These are phyloP conservation scores for Acholoe squamosa DNA, from an alignment of 2,888 invertebrate species.

Conservation along the genomic window DNA sequence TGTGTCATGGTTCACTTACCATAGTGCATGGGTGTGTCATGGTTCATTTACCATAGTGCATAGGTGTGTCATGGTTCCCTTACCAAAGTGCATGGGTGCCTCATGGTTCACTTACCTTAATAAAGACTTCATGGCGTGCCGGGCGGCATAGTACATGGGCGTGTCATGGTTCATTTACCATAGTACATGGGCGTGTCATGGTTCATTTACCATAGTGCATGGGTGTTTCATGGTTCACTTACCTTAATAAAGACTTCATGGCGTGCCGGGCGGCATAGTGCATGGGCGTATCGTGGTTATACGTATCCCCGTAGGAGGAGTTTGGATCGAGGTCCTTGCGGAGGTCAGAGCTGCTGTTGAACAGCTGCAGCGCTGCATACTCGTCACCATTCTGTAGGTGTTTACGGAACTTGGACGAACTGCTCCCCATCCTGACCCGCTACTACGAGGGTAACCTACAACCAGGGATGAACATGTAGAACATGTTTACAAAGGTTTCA, in stretches of 20 bases:
- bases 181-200: no score
- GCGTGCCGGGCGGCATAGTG: conserved; percentile 88
- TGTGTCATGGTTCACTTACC: no score
- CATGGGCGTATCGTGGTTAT: conserved; percentile 88
- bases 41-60: conserved; percentile 85
- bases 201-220: no score
- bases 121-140: conserved; percentile 88
- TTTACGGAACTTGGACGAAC: conserved; percentile 88
- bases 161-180: conserved; percentile 89
- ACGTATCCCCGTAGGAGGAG: conserved; percentile 87
- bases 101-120: conserved; percentile 82
- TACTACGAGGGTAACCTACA: background rate
- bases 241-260: conserved; percentile 87
- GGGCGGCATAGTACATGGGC: conserved; percentile 87
- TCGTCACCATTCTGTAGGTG: conserved; percentile 89
- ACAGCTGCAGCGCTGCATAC: conserved; percentile 88
- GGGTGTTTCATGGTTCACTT: conserved; percentile 46
- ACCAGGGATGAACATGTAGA: no score
- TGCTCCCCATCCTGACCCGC: conserved; percentile 86
- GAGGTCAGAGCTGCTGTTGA: conserved; percentile 87
- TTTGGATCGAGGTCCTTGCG: conserved; percentile 88
- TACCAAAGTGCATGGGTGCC: conserved; percentile 83
- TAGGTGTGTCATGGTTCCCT: no score
- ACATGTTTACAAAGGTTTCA: no score
- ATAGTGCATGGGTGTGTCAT: no score